Base-by-base conservation (phyloP, 2,113 vertebrate genomes). In the Zosterops lateralis region DNA sequence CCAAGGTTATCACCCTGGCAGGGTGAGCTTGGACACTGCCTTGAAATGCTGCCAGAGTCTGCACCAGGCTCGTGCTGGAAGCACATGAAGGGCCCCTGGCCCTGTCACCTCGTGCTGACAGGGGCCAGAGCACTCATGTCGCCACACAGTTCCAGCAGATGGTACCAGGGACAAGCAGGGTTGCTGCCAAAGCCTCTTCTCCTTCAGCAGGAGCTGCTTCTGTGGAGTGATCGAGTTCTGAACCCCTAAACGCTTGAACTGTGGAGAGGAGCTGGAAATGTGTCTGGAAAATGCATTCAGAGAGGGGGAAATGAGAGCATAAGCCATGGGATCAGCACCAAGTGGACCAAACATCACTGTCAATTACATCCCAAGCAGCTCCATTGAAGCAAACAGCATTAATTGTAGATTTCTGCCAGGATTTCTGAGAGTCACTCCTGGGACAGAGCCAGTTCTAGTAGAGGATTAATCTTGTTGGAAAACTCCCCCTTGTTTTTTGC, bases 1-100 rank as follows among this genome's bases (percentile, higher is more conserved):
- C 40, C 90, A 76, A 90, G 94, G 92, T 92, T 96, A 75, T 86
- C 79, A 6, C 26, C 31, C 91, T 84, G 87, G 87, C 91, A 83
- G 1, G 4, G 36, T 7, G 54, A 79, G 42, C 70, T 70, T 0
- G 0, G 36, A 10, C 1, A 1, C 40, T 48, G 7, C 71, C 60
- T 81, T 83, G 93, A 93, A 78, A n/a, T 0, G 1, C 68, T 86
- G 85, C 85, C 92, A 68, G 91, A 17, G 72, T 3, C 51, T 62
- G 82, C 72, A 24, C 2, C 3, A 1, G 4, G 22, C 68, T 76
- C 1, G 0, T 86, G 82, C 90, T 90, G 81, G 61, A 66, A 15
- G 28, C 82, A 29, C 67, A 19, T 31, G 54, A 74, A 71, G 82
- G 66, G 38, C 67, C 81, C 2, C 0, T 91, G 87, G 54, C 47